Percentiles rank a stretch among this genome's conserved stretches.
These are phyloP conservation scores for Myrmecophaga tridactyla DNA, from an alignment of 2,113 vertebrate genomes.

Conservation along the genomic window DNA sequence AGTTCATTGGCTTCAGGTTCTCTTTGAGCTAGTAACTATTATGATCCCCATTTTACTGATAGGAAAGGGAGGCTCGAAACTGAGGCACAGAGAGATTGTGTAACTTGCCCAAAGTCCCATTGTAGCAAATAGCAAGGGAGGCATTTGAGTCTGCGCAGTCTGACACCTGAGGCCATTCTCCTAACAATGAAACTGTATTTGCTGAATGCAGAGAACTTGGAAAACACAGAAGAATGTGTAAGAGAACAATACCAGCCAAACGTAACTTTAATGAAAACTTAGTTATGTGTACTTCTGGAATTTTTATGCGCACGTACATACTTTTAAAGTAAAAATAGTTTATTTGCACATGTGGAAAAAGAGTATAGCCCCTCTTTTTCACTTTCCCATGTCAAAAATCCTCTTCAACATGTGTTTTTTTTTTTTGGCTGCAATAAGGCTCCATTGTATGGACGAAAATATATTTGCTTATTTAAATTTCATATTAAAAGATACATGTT, in stretches of 20 bases:
- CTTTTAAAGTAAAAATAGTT: neutral
- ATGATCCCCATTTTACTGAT: neutral
- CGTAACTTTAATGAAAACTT: neutral
- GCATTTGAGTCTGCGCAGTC: neutral
- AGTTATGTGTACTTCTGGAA: neutral
- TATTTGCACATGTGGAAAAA: neutral
- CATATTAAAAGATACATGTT: neutral
- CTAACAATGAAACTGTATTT: neutral
- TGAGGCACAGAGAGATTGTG: neutral
- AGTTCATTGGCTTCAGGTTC: neutral
- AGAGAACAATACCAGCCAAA: neutral
- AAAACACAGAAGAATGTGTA: neutral
- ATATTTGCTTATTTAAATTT: constrained; percentile 18
- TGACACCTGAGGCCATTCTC: neutral
- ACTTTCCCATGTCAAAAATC: neutral
- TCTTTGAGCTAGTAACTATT: neutral
- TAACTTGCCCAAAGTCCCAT: neutral
- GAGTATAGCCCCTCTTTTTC: neutral
- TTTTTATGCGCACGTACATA: neutral
- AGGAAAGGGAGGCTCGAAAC: neutral
- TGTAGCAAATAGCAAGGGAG: neutral
- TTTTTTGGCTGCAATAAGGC: neutral
- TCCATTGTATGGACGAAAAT: neutral
- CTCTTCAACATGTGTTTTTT: neutral
- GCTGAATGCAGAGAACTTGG: neutral